Evolutionary conservation across 2,888 invertebrate species (phyloP), one percentile per base, ranked within the genome.

Genomic region (Temnothorax rugatulus): DNA sequence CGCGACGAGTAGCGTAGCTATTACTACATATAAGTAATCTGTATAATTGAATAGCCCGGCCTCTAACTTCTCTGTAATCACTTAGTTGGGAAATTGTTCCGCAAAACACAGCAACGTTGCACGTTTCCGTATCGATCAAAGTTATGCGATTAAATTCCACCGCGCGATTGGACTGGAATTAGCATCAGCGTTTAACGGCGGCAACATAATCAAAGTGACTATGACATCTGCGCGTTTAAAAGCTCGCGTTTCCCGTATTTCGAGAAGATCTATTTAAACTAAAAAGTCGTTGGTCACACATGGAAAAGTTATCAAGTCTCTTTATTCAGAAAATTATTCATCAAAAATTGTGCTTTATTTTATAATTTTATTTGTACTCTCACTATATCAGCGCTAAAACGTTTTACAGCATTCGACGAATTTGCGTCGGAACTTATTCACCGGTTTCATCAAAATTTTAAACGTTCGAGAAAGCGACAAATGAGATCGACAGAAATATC

Each of bases 61-160:
- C 75, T 25, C 61, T 57, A 74, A 81, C 82, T 83, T 81, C 75
- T 50, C 79, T 74, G 68, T 44, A 68, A 77, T 64, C 83, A 61
- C 76, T 71, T 77, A 89, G 88, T 89, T 88, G 75, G 68, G 87
- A 82, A 88, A 89, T 88, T 88, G 85, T 84, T 88, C 81, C 82
- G 84, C 81, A 86, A 88, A 87, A 88, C 88, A 81, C 88, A 81
- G 79, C 79, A 81, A 81, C 73, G 59, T 73, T 50, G 73, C 82
- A 63, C 73, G 85, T 86, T 82, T 85, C 81, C 84, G 73, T 73
- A 83, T 85, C 68, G 77, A 86, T 83, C 85, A 88, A 86, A 86
- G 82, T 82, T 82, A 66, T 74, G 83, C 84, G 88, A 90, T 90
- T 85, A 86, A 88, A 86, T 90, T 89, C 75, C 84, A 68, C 79